Base-by-base conservation (phyloP, 2,113 vertebrate species). In the Gracilinanus agilis region DNA sequence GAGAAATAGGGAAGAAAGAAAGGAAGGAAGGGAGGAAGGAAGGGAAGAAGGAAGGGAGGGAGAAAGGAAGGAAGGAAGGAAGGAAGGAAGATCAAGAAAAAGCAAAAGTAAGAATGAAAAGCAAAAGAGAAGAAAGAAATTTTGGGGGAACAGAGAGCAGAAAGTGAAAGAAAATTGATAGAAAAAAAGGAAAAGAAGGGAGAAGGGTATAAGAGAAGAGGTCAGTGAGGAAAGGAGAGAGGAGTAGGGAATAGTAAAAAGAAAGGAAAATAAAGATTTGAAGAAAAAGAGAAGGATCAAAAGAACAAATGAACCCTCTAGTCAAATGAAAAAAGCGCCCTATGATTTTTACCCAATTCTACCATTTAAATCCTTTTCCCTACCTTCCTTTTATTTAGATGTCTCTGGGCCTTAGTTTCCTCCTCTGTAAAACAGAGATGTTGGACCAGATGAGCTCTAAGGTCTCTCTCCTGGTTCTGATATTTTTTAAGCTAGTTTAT, bases 261-360 rank as follows among this genome's bases (percentile, higher is more conserved):
- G 61, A 61, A 67, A n/a, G 34, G 61, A 13, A 19, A 75, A 83
- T 56, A 29, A 90, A 83, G 75, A 56, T 56, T 44, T 3, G 44
- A 53, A 88, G 94, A 93, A 24, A 94, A 75, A 88, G 75, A 54
- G 89, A 94, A 96, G 90, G 90, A 83, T 83, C 16, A 83, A 21
- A 75, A 75, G 61, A 83, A 40, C 16, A 83, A 40, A 23, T 83
- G 40, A 83, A 83, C 16, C n/a, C n/a, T 83, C 67, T 83, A 8
- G 3, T 3, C 67, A 83, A 40, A 83, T 83, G n/a, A 40, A 83
- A 83, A 75, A 67, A 34, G 10, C 61, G 5, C 13, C 67, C 67
- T 24, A 25, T 2, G 2, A 9, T 25, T 55, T 54, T 7, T 24
- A 6, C 24, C 25, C 1, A 40, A n/a, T 54, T 92, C 75, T 4